A percentile compares a stretch with the other conserved stretches of the same genome.
These are phyloP conservation scores for Graptemys geographica DNA, from an alignment of 2,797 vertebrate genomes.

Conservation along the genomic window DNA sequence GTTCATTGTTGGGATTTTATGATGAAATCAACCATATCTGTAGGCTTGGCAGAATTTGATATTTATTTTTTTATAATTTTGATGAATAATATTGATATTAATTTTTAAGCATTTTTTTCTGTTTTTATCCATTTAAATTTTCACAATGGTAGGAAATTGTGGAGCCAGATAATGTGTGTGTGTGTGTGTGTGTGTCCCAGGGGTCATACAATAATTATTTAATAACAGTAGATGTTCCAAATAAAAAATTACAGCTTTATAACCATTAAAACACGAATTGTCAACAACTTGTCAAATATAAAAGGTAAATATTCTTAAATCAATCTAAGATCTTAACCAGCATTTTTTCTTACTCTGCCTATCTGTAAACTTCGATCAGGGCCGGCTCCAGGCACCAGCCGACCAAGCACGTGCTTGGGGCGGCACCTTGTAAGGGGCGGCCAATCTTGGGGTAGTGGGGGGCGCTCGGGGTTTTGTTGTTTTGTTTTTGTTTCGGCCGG, in stretches of 20 bases:
- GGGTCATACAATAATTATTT: not conserved
- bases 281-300: not conserved
- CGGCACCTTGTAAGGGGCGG: no score
- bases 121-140: not conserved
- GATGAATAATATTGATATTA: not conserved
- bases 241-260: not conserved
- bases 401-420: no score
- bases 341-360: not conserved
- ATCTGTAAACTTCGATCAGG: not conserved
- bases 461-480: no score
- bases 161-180: not conserved
- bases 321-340: not conserved
- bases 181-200: no score
- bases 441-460: no score
- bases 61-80: not conserved
- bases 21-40: not conserved
- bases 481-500: no score
- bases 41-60: not conserved
- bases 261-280: not conserved
- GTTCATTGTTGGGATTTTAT: not conserved
- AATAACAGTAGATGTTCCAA: not conserved
- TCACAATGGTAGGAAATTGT: not conserved
- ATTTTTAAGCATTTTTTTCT: not conserved
- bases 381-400: no score
- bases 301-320: not conserved